Evolutionary conservation across 2,888 invertebrate species (phyloP).

Genomic region (Nebria salina): DNA sequence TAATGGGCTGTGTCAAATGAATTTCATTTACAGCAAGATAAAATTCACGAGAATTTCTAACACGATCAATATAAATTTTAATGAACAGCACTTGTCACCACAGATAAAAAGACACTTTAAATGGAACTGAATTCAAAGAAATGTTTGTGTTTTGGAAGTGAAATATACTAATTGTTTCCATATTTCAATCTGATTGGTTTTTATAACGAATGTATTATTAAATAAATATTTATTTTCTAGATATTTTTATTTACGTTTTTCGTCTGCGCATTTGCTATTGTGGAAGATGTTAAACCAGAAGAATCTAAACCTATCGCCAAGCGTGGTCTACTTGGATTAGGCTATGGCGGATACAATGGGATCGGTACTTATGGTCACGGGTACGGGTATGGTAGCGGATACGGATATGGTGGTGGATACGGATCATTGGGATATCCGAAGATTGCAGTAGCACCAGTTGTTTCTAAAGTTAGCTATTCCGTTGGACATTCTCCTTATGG

Average conservation of each 20-base stretch:
- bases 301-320: slow-evolving; percentile 36
- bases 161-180: too few species aligned
- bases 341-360: slow-evolving; percentile 29
- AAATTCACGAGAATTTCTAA: too few species aligned
- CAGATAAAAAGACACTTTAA: too few species aligned
- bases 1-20: too few species aligned
- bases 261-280: slow-evolving; percentile 15
- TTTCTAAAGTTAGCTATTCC: slow-evolving; percentile 33
- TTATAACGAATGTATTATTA: too few species aligned
- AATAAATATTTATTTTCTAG: background rate
- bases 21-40: too few species aligned
- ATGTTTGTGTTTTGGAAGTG: too few species aligned
- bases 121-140: too few species aligned
- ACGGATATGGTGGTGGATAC: slow-evolving; percentile 27
- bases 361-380: slow-evolving; percentile 16
- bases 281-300: slow-evolving; percentile 32
- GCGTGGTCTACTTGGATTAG: slow-evolving; percentile 28
- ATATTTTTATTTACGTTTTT: slow-evolving; percentile 14
- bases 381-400: slow-evolving; percentile 27
- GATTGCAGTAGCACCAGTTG: slow-evolving; percentile 20
- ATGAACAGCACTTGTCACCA: too few species aligned
- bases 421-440: slow-evolving; percentile 18
- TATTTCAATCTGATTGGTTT: too few species aligned
- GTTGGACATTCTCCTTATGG: slow-evolving; percentile 30
- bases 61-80: too few species aligned